Conservation (phyloP, 1,140 invertebrate species). For the Aphis craccivora region DNA sequence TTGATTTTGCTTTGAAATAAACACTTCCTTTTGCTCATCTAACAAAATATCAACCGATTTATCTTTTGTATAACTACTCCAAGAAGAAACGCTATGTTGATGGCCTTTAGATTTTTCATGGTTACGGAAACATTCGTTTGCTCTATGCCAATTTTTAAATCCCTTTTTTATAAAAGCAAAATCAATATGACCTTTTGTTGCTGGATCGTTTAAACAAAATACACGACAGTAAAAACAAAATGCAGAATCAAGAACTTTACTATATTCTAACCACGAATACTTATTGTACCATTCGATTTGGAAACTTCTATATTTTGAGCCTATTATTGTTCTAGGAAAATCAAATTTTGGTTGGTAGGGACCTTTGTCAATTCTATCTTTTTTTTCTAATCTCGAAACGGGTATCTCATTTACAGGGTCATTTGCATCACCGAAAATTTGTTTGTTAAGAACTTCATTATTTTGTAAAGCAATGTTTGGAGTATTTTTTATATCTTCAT, state of each 20-base stretch:
- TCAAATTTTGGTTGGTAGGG: slow-evolving; percentile 40
- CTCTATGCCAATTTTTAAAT: slow-evolving; percentile 25
- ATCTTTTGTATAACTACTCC: neutral
- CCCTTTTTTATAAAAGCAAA: slow-evolving; percentile 5
- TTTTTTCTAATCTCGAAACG: neutral
- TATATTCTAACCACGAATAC: slow-evolving; percentile 43
- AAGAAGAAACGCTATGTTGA: slow-evolving; percentile 12
- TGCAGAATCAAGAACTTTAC: neutral
- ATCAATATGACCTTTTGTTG: neutral
- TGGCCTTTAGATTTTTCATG: slow-evolving; percentile 11
- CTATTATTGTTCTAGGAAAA: slow-evolving; percentile 34
- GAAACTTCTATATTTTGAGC: slow-evolving; percentile 19
- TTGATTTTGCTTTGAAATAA: slow-evolving; percentile 30
- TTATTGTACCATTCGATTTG: slow-evolving; percentile 35
- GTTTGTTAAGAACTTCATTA: slow-evolving; percentile 14
- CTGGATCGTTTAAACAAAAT: neutral
- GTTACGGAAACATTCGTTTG: neutral
- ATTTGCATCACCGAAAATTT: neutral
- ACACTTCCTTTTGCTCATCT: neutral
- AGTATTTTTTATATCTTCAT: neutral
- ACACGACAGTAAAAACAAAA: slow-evolving; percentile 33
- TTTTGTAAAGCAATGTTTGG: slow-evolving; percentile 19
- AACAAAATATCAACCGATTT: slow-evolving; percentile 19
- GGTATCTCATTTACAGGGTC: slow-evolving; percentile 26
- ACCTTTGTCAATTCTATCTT: slow-evolving; percentile 42